Conservation (phyloP, 1,140 invertebrate species). For the Drosophila guanche region DNA sequence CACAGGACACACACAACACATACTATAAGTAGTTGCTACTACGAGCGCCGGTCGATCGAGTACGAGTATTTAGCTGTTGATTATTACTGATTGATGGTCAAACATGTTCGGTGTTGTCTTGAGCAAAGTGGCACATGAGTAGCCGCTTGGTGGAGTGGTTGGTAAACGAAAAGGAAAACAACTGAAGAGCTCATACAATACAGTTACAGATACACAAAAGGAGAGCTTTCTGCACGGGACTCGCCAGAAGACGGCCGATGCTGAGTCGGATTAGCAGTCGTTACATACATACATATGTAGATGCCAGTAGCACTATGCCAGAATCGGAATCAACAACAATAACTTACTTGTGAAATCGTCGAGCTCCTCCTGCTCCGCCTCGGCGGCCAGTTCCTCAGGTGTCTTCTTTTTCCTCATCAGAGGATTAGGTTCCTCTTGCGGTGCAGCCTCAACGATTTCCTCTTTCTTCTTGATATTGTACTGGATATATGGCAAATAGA, state of each 20-base stretch:
- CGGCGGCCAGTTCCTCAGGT: conserved; percentile 96
- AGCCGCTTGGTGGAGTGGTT: conserved; percentile 26
- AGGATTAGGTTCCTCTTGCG: conserved; percentile 93
- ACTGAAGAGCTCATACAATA: conserved; percentile 38
- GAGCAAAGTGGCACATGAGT: neutral
- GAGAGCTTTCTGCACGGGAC: neutral
- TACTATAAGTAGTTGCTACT: conserved; percentile 41
- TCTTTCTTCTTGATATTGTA: conserved; percentile 99
- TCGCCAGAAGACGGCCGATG: neutral
- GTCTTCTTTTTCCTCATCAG: conserved; percentile 99
- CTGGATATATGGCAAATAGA: conserved; percentile 85
- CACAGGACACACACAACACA: conserved; percentile 56
- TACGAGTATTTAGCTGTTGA: conserved; percentile 33
- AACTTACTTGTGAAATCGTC: conserved; percentile 98
- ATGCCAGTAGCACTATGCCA: conserved; percentile 38
- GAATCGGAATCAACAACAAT: conserved; percentile 11
- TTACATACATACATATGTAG: neutral
- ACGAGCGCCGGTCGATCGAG: conserved; percentile 46
- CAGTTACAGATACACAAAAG: conserved; percentile 41
- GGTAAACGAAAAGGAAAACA: conserved; percentile 28
- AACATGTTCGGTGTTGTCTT: conserved; percentile 33
- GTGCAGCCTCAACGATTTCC: conserved; percentile 91
- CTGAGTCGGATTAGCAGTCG: conserved; percentile 33
- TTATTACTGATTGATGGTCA: conserved; percentile 28
- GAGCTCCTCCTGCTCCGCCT: conserved; percentile 96